Evolutionary conservation across 2,113 vertebrate species (phyloP).

Genomic region (Bambusicola thoracicus): DNA sequence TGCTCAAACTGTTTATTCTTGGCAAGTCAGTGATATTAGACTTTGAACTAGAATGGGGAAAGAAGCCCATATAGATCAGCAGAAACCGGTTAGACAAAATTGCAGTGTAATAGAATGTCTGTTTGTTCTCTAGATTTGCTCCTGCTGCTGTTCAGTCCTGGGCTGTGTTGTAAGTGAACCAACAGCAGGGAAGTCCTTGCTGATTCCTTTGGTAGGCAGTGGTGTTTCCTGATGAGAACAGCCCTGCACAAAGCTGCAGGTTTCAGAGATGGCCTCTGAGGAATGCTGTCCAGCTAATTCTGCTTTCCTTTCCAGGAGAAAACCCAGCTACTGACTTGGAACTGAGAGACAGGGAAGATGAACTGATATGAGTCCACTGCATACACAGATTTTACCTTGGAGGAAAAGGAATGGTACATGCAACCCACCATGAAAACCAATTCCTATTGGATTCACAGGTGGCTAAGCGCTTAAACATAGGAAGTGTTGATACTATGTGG

Average conservation of each 20-base stretch:
- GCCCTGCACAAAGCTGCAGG: background rate
- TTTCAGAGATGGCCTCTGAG: background rate
- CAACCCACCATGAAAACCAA: background rate
- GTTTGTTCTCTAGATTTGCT: background rate
- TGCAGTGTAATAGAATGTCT: background rate
- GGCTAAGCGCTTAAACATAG: background rate
- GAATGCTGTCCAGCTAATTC: background rate
- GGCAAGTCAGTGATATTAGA: background rate
- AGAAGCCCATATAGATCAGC: background rate
- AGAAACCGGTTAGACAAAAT: background rate
- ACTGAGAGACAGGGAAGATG: background rate
- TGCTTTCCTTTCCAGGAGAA: background rate
- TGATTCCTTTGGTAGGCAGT: background rate
- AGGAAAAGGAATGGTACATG: background rate
- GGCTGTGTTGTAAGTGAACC: background rate
- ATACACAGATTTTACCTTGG: background rate
- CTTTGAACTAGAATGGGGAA: background rate
- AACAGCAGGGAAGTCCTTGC: background rate
- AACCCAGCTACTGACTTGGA: background rate
- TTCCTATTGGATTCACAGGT: background rate
- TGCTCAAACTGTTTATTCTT: background rate
- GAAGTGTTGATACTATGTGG: background rate
- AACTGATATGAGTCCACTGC: fast-evolving
- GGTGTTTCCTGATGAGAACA: background rate
- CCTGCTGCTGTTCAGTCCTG: background rate